A percentile compares a stretch with the other conserved stretches of the same genome.
Conservation (phyloP, 2,888 invertebrate genomes). For the Graphium colonna region DNA sequence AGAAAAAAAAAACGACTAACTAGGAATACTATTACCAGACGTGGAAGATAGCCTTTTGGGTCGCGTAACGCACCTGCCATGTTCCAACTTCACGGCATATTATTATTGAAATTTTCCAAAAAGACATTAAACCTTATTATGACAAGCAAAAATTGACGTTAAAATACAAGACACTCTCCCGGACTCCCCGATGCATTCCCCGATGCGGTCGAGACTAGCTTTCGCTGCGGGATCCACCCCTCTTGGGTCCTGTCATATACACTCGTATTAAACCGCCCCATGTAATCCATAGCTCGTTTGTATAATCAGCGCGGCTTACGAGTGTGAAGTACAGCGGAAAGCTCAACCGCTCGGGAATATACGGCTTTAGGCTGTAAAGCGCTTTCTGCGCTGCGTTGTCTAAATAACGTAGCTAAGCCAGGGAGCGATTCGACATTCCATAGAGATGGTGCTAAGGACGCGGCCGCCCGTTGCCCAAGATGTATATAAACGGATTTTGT, state of each 20-base stretch:
- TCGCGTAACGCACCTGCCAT: background rate
- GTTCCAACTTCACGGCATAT: background rate
- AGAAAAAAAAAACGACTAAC: no score
- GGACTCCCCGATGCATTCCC: constrained; percentile 11
- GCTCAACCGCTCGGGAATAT: background rate
- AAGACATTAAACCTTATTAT: no score
- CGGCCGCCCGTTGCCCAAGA: constrained; percentile 14
- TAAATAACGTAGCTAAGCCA: background rate
- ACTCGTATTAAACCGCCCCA: background rate
- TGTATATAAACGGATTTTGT: constrained; percentile 50
- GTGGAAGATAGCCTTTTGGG: background rate
- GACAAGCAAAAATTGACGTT: background rate
- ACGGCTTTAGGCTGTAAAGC: background rate
- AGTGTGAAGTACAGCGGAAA: no score
- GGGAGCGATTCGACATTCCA: constrained; percentile 35
- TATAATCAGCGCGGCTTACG: background rate
- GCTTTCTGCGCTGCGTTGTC: constrained; percentile 24
- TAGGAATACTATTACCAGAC: no score
- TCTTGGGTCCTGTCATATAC: constrained; percentile 5
- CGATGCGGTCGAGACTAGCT: background rate
- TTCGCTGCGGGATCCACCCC: constrained; percentile 11
- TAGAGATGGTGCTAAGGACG: constrained; percentile 29
- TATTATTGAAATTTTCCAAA: no score
- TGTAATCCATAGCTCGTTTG: constrained; percentile 2
- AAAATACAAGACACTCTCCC: no score